Base-by-base conservation (phyloP, 2,113 vertebrate genomes). In the Theristicus caerulescens region DNA sequence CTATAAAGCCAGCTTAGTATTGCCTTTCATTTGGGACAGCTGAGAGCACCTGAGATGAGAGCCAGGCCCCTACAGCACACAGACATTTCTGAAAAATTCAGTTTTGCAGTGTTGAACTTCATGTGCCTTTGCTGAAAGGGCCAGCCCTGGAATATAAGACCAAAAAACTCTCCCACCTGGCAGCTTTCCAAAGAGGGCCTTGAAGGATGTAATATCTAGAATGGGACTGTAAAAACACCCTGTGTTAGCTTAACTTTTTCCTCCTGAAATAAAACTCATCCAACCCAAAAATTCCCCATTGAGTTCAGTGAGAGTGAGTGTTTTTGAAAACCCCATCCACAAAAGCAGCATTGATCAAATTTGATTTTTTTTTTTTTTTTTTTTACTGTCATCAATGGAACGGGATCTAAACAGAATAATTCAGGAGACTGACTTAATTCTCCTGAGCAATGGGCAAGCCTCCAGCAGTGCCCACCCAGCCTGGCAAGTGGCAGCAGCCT, bases 401-500 rank as follows among this genome's bases (percentile, higher is more conserved):
- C 0, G 1, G 27, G 12, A 49, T 54, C 55, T 29, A 36, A 64
- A 25, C 0, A 1, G 42, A 42, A 54, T 19, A 29, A 64, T 54
- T 69, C 38, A 64, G 55, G 51, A 62, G 42, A 27, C 25, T 25
- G n/a, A 46, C 20, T 29, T 15, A 6, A 44, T 26, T 7, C 36
- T 14, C 31, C 57, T 5, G 55, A 65, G 62, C 51, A 19, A 16
- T 0, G 2, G 42, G 44, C 84, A 58, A 5, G 46, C 20, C 65
- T 34, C 67, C 69, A 46, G 61, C 42, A 24, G 7, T 9, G 31
- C 54, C 67, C 67, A 42, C 57, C 51, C 62, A 77, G 1, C 18
- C 64, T 24, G 58, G 52, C 47, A n/a, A 71, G 38, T 16, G 2
- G 52, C 25, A 14, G 25, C 42, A 38, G 21, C 36, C 62, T 32